phyloP scores from a whole-genome alignment of 1,140 invertebrate species.

The Papilio polytes region DNA sequence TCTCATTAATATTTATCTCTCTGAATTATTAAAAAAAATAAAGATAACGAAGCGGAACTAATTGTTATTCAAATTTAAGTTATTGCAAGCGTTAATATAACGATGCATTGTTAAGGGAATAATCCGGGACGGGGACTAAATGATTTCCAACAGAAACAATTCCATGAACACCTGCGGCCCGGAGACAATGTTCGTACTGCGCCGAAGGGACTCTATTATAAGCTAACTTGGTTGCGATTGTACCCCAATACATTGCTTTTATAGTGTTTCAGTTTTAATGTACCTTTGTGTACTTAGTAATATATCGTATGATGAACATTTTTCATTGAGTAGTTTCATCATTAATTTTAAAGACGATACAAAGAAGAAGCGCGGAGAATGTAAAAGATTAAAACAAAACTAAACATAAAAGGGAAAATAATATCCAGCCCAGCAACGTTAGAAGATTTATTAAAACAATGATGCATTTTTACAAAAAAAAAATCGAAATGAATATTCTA shows the following conservation, averaged over 20 bases:
- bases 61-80: neutral
- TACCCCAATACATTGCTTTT: slow-evolving; percentile 1
- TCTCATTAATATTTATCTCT: too few relatives aligned
- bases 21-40: neutral
- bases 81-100: slow-evolving; percentile 43
- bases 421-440: too few relatives aligned
- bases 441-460: too few relatives aligned
- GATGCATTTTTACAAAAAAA: too few relatives aligned
- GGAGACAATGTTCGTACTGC: slow-evolving; percentile 45
- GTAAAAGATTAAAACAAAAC: too few relatives aligned
- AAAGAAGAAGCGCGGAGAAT: too few relatives aligned
- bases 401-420: too few relatives aligned
- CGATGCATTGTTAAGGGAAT: slow-evolving; percentile 59
- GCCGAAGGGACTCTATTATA: slow-evolving; percentile 52
- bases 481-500: too few relatives aligned
- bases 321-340: too few relatives aligned
- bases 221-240: slow-evolving; percentile 40
- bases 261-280: neutral
- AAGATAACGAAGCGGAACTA: neutral
- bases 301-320: neutral
- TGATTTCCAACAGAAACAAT: slow-evolving; percentile 63
- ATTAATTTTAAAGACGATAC: too few relatives aligned
- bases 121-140: slow-evolving; percentile 57
- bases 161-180: slow-evolving; percentile 61
- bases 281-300: neutral